Evolutionary conservation across 2,888 invertebrate genomes (phyloP).

Genomic region (Gandaritis pyraliata): DNA sequence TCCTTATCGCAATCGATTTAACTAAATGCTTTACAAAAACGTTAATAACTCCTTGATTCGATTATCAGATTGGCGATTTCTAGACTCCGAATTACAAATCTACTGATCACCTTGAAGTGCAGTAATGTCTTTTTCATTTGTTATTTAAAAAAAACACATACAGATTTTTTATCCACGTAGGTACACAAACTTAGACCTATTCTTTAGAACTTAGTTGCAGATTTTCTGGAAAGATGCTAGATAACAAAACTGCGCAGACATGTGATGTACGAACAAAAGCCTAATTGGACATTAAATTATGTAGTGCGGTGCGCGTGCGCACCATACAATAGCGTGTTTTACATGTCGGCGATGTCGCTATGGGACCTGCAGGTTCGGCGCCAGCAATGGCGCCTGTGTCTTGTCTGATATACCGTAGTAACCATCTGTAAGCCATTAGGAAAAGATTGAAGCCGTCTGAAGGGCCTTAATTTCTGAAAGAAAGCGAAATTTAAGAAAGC

Average conservation of each 20-base stretch:
- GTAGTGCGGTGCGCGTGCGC: conserved; percentile 47
- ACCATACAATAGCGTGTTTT: conserved; percentile 63
- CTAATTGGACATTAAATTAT: conserved; percentile 55
- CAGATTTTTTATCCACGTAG: not conserved
- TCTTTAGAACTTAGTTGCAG: conserved; percentile 1
- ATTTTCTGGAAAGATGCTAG: conserved; percentile 22
- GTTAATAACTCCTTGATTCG: not conserved
- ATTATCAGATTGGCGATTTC: not conserved
- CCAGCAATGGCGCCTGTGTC: conserved; percentile 63
- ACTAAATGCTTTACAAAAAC: conserved; percentile 13
- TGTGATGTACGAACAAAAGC: conserved; percentile 37
- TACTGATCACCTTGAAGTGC: too few relatives aligned
- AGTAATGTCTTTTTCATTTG: too few relatives aligned
- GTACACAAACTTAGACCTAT: not conserved
- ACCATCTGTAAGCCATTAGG: not conserved
- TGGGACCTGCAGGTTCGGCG: conserved; percentile 45
- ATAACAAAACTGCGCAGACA: conserved; percentile 22
- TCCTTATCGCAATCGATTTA: conserved; percentile 23
- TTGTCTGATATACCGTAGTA: conserved; percentile 18
- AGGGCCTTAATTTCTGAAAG: too few relatives aligned
- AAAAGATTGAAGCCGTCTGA: too few relatives aligned
- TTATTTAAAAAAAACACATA: too few relatives aligned
- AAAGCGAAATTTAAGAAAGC: too few relatives aligned
- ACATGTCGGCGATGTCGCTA: conserved; percentile 50
- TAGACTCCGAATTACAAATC: not conserved